phyloP scores from a whole-genome alignment of 2,113 vertebrate genomes.

The Myxocyprinus asiaticus region DNA sequence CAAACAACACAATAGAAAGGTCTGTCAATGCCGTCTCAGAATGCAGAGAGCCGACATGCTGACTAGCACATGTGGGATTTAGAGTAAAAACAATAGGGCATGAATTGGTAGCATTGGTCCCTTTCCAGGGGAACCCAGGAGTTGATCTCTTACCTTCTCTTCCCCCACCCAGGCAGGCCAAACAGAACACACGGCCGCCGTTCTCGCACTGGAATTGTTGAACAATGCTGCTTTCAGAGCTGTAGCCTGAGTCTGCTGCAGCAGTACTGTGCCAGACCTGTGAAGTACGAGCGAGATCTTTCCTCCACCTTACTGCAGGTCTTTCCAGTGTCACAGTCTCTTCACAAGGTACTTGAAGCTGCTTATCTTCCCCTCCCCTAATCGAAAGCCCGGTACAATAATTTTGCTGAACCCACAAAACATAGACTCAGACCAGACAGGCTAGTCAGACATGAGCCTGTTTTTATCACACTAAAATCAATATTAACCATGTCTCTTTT shows the following conservation, averaged over 20 bases:
- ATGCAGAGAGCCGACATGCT: constrained; percentile 26
- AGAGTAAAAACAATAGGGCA: constrained; percentile 30
- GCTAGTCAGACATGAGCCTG: constrained; percentile 32
- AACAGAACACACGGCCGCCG: constrained; percentile 82
- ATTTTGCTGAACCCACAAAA: constrained; percentile 40
- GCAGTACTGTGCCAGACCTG: constrained; percentile 95
- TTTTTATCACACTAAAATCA: constrained; percentile 59
- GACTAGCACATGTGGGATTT: constrained; percentile 32
- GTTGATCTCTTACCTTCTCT: constrained; percentile 38
- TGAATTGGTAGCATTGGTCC: constrained; percentile 25
- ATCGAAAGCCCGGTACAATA: constrained; percentile 43
- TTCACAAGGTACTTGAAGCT: constrained; percentile 79
- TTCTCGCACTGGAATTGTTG: constrained; percentile 89
- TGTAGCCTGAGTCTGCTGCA: constrained; percentile 94
- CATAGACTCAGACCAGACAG: constrained; percentile 26
- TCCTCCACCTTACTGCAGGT: constrained; percentile 81
- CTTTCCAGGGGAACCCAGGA: constrained; percentile 32
- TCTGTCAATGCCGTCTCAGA: constrained; percentile 9
- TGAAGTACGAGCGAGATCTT: constrained; percentile 95
- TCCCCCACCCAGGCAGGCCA: constrained; percentile 80
- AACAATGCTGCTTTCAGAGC: constrained; percentile 97
- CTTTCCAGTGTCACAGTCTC: constrained; percentile 77
- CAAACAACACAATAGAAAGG: constrained; percentile 7
- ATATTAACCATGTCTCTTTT: constrained; percentile 59
- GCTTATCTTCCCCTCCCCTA: constrained; percentile 28